Percentiles rank a stretch among this genome's conserved stretches.
phyloP scores from a whole-genome alignment of 30 jellyfish, hydroid and myxozoan species.

The Chironex yamaguchii region DNA sequence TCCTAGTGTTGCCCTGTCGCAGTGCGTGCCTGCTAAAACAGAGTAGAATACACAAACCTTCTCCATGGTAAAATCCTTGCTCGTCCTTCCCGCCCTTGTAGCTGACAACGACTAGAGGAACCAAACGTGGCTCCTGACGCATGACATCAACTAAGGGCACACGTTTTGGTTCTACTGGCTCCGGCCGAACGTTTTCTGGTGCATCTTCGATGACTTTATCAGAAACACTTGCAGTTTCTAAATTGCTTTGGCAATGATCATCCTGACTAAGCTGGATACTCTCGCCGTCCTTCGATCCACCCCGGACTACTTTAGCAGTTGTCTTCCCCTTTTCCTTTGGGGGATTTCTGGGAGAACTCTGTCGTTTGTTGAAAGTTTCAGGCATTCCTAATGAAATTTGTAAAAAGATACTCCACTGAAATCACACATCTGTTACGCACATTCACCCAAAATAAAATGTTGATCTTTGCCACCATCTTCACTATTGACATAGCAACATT shows the following conservation, averaged over 20 bases:
- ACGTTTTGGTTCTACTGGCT: neutral
- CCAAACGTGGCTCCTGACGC: conserved; percentile 80
- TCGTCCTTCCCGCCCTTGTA: conserved; percentile 81
- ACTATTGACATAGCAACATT: too few species aligned
- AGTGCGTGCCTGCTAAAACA: too few species aligned
- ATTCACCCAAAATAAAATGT: too few species aligned
- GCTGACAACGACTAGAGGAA: conserved; percentile 58
- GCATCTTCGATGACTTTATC: neutral
- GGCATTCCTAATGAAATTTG: too few species aligned
- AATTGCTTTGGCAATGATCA: too few species aligned
- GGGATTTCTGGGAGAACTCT: neutral
- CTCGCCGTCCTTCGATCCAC: neutral
- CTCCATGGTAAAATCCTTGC: conserved; percentile 49
- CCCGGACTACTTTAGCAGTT: neutral
- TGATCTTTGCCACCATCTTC: too few species aligned
- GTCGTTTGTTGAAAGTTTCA: neutral
- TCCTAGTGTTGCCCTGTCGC: too few species aligned
- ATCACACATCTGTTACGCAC: too few species aligned
- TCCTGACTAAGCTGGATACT: neutral
- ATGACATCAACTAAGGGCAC: conserved; percentile 53
- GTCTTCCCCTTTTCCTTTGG: neutral
- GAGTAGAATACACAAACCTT: conserved; percentile 27
- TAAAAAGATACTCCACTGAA: too few species aligned
- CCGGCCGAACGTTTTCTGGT: neutral
- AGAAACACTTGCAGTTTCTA: too few species aligned